These are phyloP conservation scores for Eulemur macaco DNA, from an alignment of 2,113 vertebrate species.

Conservation along the genomic window DNA sequence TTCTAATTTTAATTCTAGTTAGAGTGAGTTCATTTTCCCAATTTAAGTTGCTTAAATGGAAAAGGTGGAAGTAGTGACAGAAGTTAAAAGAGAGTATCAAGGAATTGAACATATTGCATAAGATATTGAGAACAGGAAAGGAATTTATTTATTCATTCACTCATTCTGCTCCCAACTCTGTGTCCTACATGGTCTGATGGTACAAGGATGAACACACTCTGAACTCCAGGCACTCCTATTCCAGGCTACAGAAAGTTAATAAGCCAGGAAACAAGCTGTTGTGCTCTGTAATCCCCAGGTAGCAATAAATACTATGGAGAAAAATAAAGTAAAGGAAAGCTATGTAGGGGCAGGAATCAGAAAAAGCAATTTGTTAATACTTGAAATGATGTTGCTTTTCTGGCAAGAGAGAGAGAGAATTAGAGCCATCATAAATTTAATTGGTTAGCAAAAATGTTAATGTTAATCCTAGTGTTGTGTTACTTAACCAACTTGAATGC, in stretches of 20 bases:
- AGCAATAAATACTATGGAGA: background rate
- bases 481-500: background rate
- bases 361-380: background rate
- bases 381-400: background rate
- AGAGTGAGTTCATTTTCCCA: background rate
- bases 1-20: conserved; percentile 33
- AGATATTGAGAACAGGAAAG: background rate
- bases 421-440: background rate
- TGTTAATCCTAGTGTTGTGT: background rate
- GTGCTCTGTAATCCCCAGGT: background rate
- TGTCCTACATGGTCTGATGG: fast-evolving
- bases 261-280: no score
- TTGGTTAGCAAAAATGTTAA: background rate
- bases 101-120: background rate
- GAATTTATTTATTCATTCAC: background rate
- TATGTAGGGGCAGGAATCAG: background rate
- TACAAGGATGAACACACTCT: no score
- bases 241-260: background rate
- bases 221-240: background rate
- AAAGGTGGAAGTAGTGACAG: background rate
- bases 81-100: background rate
- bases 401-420: background rate
- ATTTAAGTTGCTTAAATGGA: background rate
- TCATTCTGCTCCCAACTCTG: background rate
- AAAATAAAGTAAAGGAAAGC: background rate